phyloP scores from a whole-genome alignment of 2,113 vertebrate species.

The Bufo bufo region DNA sequence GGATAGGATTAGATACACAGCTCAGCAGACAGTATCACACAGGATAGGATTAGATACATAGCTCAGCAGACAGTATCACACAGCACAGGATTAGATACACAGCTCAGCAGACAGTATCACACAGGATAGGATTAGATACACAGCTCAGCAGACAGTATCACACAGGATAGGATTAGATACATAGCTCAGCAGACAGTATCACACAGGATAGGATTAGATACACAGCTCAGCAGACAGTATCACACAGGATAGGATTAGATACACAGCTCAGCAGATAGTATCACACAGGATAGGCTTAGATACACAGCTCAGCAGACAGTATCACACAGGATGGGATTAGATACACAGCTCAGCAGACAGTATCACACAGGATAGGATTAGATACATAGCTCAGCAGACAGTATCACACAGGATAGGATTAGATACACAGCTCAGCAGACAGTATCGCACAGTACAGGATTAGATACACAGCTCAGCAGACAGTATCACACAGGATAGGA shows the following conservation, averaged over 20 bases:
- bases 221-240: neutral
- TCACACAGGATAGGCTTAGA: neutral
- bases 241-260: neutral
- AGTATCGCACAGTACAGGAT: neutral
- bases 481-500: neutral
- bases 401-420: neutral
- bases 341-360: neutral
- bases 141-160: neutral
- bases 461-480: neutral
- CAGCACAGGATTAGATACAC: neutral
- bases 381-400: neutral
- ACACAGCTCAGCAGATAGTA: neutral
- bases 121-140: neutral
- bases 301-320: neutral
- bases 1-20: neutral
- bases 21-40: neutral
- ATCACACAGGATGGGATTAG: neutral
- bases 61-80: neutral
- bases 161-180: neutral
- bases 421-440: neutral
- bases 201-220: neutral
- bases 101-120: neutral
- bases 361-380: neutral
- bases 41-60: neutral
- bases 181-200: no score